Base-by-base conservation (phyloP, 2,888 invertebrate species). In the Pedicia rivosa region DNA sequence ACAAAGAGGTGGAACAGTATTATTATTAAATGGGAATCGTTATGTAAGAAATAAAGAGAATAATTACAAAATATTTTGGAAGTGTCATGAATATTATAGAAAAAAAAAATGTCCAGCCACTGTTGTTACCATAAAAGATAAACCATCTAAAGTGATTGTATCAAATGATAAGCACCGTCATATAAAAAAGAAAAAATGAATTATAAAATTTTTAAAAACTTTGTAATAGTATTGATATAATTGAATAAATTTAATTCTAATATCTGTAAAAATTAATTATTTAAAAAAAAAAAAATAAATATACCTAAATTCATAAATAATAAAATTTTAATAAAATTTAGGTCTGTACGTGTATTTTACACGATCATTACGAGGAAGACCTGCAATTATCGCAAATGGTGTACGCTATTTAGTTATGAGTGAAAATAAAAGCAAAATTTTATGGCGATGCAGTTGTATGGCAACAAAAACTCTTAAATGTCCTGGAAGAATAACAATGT, bases 401-500 rank as follows among this genome's bases (percentile, higher is more conserved):
- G 51, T 59, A n/a, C 52, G 61, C 10, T 62, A 60, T 40, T 49
- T 62, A 7, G 51, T 59, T n/a, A 62, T 62, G 61, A 62, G 59
- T 41, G 59, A 62, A 45, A 61, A 59, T 43, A 55, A 54, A 39
- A 59, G 56, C 47, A 59, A 59, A 46, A 57, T 61, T 4, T 44
- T 61, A 16, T 62, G 61, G 61, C 55, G 61, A 14, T 62, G 61
- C 45, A 59, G 60, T 33, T 59, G 55, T 9, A 62, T 62, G 61
- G 60, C 60, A 19, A 61, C 61, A 14, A 62, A 62, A 43, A 59
- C 58, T 40, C 48, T 60, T 5, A 62, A 62, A 46, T 62, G 61
- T 30, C 61, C 61, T 1, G 61, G 61, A 1, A 50, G 61, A 16
- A 60, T 62, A 10, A 59, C 55, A 12, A 60, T 60, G 59, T 43